Base-by-base conservation (phyloP, 2,888 invertebrate species). In the Gandaritis pyraliata region DNA sequence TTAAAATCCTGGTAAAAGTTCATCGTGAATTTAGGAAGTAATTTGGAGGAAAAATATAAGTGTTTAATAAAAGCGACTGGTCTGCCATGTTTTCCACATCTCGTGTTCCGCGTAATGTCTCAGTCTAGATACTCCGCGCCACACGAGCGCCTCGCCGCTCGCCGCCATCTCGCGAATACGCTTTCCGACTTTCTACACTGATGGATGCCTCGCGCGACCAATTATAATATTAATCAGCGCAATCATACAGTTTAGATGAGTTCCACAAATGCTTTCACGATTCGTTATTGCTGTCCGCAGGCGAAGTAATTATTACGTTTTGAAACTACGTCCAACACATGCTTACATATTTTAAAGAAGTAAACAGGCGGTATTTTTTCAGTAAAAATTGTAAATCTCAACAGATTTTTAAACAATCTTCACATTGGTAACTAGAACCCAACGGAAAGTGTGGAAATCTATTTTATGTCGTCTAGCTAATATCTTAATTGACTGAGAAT, bases 171-270 rank as follows among this genome's bases (percentile, higher is more conserved):
- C 78, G 78, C 80, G 55, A 64, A 49, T 59, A 63, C 85, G 88
- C 89, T 88, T 90, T 82, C 88, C 86, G 81, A 92, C 92, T 92
- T 92, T 92, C 92, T 92, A 92, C 86, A 81, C 85, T 87, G 88
- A 90, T 85, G 86, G 86, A 90, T 90, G 85, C 85, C 84, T 83
- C 88, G 87, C 85, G 80, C 83, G 78, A 84, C 80, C 88, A 90
- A 91, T 91, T 92, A 91, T 86, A 90, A 89, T 92, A 90, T 92
- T 90, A 92, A 90, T 90, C 88, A 90, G 89, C 84, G 85, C 87
- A 88, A 87, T 86, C 88, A 83, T 84, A 86, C 81, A 79, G 78
- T 79, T 76, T 72, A 85, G 84, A 85, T 84, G 87, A 85, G 82
- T 85, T 85, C 85, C 82, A 76, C 74, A 77, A 81, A 80, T 83